Evolutionary conservation across 2,888 invertebrate species (phyloP).

Genomic region (Zaprionus obscuricornis): DNA sequence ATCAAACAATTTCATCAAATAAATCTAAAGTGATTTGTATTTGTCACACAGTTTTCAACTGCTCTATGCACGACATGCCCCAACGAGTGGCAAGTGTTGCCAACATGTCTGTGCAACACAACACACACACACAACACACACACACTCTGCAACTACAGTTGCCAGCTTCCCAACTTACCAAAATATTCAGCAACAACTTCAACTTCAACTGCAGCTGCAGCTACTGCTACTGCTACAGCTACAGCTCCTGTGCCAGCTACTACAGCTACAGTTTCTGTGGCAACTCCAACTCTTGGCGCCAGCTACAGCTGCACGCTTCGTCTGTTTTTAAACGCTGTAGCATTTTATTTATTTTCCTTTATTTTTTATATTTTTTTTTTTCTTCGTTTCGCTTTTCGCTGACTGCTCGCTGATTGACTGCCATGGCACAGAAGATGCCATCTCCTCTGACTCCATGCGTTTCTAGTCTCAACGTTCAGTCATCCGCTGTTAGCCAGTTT

Average conservation of each 20-base stretch:
- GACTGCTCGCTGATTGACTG: conserved; percentile 62
- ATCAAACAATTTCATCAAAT: conserved; percentile 79
- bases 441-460: too few species aligned
- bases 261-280: not conserved
- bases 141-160: too few species aligned
- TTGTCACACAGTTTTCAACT: conserved; percentile 74
- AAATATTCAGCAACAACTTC: too few species aligned
- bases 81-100: conserved; percentile 31
- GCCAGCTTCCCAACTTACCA: too few species aligned
- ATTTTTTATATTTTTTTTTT: conserved; percentile 4
- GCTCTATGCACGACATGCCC: conserved; percentile 45
- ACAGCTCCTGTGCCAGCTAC: not conserved
- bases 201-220: conserved; percentile 32
- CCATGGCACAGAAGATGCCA: conserved; percentile 32
- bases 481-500: conserved; percentile 13
- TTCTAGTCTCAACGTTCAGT: conserved; percentile 1
- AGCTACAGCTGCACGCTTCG: conserved; percentile 48
- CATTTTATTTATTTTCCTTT: conserved; percentile 51
- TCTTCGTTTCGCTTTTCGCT: conserved; percentile 23
- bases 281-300: conserved; percentile 11
- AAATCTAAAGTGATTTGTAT: conserved; percentile 78
- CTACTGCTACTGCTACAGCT: not conserved
- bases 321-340: conserved; percentile 60
- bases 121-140: too few species aligned
- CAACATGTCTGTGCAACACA: conserved; percentile 57